These are phyloP conservation scores for Sycophaga agraensis DNA, from an alignment of 1,140 invertebrate species.

Conservation along the genomic window DNA sequence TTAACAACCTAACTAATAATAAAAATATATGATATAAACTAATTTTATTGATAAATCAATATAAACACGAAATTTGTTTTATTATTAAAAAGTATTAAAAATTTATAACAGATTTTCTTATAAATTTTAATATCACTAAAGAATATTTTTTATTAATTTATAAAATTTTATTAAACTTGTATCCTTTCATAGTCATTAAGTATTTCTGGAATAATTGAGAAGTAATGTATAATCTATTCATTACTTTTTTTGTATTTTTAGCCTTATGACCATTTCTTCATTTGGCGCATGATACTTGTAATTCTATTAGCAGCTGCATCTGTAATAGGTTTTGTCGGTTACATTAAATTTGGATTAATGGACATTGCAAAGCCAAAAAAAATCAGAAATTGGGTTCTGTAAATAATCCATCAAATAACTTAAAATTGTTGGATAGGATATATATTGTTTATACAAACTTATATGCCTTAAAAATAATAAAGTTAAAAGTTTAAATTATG, in stretches of 20 bases:
- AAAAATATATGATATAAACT: no score
- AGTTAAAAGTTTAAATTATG: constrained; percentile 7
- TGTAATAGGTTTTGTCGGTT: constrained; percentile 53
- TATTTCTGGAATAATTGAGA: no score
- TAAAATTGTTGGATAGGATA: background rate
- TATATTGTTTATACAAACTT: background rate
- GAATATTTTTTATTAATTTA: background rate
- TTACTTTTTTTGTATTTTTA: constrained; percentile 48
- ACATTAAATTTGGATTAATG: constrained; percentile 58
- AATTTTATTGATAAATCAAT: no score
- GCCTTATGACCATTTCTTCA: constrained; percentile 62
- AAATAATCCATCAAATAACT: constrained; percentile 17
- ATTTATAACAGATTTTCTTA: no score
- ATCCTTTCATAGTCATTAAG: background rate
- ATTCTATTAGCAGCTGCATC: constrained; percentile 54
- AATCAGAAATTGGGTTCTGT: constrained; percentile 53
- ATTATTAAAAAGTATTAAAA: no score
- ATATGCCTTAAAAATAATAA: background rate
- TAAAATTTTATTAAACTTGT: background rate
- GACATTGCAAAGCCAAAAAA: constrained; percentile 52
- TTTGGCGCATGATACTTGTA: constrained; percentile 59
- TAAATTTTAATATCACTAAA: no score
- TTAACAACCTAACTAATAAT: no score
- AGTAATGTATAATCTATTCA: background rate
- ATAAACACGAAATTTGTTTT: no score